Base-by-base conservation (phyloP, 1,140 invertebrate species). In the Atta cephalotes region DNA sequence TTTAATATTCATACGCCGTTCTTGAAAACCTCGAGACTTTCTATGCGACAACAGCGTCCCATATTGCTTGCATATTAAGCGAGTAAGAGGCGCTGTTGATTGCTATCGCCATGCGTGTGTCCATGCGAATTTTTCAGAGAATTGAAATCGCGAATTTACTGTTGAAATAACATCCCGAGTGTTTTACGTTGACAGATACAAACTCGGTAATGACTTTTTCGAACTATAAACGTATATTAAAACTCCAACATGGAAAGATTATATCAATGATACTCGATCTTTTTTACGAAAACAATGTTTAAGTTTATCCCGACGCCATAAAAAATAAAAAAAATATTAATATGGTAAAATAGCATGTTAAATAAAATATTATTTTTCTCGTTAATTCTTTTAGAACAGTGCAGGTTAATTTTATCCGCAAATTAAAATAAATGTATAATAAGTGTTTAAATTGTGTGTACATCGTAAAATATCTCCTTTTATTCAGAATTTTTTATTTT, bases 1-100 rank as follows among this genome's bases (percentile, higher is more conserved):
- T 74, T 84, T 62, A 84, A 84, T 84, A 84, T 84, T 84, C 56
- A 84, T 76, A 49, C n/a, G 35, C 35, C 68, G 80, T 39, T 76
- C 80, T 84, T 74, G 79, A 81, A 81, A 81, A 81, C 51, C 39
- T 62, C 70, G 35, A 60, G 3, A 76, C 80, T 84, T 84, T 84
- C 80, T 84, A 84, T 25, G 70, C 56, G 56, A 84, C 80, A 76
- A 76, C 56, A 14, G n/a, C n/a, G 53, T 71, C 35, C 4, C 21
- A 16, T n/a, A 18, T 45, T 21, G 39, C 58, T 49, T 76, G 80
- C 70, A 76, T 84, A 84, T 74, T 76, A 84, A 84, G 70, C 39
- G 28, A 51, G 80, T 84, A 76, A 84, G 49, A 76, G 39, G 80
- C 70, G 39, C 18, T 21, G 39, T 28, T 71, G 65, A 84, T 84